Evolutionary conservation across 2,797 vertebrate species (phyloP).

Genomic region (Ispidina picta): DNA sequence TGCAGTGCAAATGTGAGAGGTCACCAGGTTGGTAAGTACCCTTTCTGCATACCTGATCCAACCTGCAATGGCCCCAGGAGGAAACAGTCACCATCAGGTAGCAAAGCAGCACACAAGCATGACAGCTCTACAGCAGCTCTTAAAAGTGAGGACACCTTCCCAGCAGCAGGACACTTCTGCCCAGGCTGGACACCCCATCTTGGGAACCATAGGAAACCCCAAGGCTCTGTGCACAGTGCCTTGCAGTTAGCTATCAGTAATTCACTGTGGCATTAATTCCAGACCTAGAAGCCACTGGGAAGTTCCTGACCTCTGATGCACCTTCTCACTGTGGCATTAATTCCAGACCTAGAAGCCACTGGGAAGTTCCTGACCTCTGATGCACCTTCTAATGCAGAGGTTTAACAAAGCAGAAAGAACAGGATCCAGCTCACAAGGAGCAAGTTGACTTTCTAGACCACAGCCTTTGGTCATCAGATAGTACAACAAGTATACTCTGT

Average conservation of each 20-base stretch:
- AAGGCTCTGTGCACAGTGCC: background rate
- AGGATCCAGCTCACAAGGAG: background rate
- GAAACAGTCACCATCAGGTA: background rate
- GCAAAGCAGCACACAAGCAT: background rate
- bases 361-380: too few species aligned
- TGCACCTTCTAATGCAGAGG: background rate
- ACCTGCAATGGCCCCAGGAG: constrained; percentile 72
- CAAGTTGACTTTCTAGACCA: background rate
- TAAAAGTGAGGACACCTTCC: background rate
- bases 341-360: too few species aligned
- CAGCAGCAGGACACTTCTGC: background rate
- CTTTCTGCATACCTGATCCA: constrained; percentile 96
- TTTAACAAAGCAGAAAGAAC: background rate
- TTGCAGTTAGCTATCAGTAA: background rate
- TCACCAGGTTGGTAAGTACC: constrained; percentile 89
- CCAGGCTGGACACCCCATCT: background rate
- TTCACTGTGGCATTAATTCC: background rate
- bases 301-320: background rate
- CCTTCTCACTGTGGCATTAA: too few species aligned
- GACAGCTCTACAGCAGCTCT: background rate
- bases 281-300: background rate
- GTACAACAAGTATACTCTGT: background rate
- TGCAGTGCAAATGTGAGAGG: constrained; percentile 92
- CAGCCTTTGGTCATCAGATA: background rate
- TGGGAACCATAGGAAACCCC: background rate